These are phyloP conservation scores for Nothobranchius kuhntae DNA, from an alignment of 2,113 vertebrate species.

Conservation along the genomic window DNA sequence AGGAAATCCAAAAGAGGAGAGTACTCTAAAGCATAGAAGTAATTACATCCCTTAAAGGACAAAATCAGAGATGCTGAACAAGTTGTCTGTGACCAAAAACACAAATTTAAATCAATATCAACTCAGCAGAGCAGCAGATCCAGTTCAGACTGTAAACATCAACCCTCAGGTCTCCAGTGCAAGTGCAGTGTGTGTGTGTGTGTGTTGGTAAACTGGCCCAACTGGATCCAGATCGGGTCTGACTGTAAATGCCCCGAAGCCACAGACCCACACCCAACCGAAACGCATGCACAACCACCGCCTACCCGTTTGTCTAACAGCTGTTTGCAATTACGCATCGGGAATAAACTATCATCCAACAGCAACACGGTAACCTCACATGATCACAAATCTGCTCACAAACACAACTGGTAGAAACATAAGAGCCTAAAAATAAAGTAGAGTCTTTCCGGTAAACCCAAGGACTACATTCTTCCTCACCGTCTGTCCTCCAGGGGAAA, in stretches of 20 bases:
- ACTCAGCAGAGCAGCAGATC: neutral
- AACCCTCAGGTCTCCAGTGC: neutral
- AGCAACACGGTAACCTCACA: neutral
- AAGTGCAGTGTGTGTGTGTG: neutral
- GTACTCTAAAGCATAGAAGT: no score
- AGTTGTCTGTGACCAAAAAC: no score
- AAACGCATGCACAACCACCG: neutral
- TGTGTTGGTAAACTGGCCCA: constrained; percentile 33
- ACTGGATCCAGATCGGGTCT: constrained; percentile 37
- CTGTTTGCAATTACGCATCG: neutral
- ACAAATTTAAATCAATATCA: no score
- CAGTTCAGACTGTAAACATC: neutral
- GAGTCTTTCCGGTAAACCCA: constrained; percentile 25
- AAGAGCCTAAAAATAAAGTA: constrained; percentile 21
- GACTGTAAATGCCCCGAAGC: neutral
- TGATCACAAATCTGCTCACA: neutral
- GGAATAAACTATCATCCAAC: no score
- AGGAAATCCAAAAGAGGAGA: no score
- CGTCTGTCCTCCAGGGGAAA: constrained; percentile 43
- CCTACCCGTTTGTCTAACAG: neutral
- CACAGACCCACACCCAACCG: neutral
- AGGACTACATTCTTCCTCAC: constrained; percentile 58
- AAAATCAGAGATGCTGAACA: no score
- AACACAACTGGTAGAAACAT: neutral
- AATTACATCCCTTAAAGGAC: no score